A percentile compares a stretch with the other conserved stretches of the same genome.
These are phyloP conservation scores for Calycopis cecrops DNA, from an alignment of 1,140 invertebrate species.

Conservation along the genomic window DNA sequence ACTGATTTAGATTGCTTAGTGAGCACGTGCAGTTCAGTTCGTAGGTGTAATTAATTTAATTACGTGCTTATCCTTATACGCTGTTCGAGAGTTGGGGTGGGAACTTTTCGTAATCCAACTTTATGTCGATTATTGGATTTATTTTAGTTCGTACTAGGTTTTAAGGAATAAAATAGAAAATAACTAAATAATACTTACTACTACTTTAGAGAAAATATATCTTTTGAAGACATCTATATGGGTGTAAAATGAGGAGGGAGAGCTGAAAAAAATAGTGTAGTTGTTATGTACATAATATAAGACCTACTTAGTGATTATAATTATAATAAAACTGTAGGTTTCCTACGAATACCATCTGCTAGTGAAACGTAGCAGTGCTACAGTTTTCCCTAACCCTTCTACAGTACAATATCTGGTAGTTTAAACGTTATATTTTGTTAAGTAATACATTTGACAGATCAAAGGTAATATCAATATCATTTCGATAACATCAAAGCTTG, in stretches of 20 bases:
- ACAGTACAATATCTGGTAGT: no score
- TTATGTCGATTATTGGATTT: constrained; percentile 15
- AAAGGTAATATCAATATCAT: no score
- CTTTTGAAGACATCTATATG: no score
- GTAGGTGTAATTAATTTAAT: constrained; percentile 27
- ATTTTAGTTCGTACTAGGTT: neutral
- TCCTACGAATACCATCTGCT: no score
- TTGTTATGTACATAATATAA: neutral
- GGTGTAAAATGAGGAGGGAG: no score
- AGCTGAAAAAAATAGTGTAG: no score
- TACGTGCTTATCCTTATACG: constrained; percentile 21
- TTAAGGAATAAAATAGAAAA: neutral
- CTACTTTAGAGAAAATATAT: neutral
- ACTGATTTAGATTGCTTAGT: constrained; percentile 43
- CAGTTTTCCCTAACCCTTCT: no score
- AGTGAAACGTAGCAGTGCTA: no score
- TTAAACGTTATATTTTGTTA: no score
- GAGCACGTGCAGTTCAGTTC: constrained; percentile 26
- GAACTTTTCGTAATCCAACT: constrained; percentile 25
- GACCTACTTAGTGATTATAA: neutral
- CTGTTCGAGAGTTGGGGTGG: constrained; percentile 20
- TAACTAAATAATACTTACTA: neutral
- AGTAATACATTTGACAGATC: no score
- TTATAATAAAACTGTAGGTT: no score
- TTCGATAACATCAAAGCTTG: no score